These are phyloP conservation scores for Hypocryptadius cinnamomeus DNA, from an alignment of 2,113 vertebrate genomes.

Conservation along the genomic window DNA sequence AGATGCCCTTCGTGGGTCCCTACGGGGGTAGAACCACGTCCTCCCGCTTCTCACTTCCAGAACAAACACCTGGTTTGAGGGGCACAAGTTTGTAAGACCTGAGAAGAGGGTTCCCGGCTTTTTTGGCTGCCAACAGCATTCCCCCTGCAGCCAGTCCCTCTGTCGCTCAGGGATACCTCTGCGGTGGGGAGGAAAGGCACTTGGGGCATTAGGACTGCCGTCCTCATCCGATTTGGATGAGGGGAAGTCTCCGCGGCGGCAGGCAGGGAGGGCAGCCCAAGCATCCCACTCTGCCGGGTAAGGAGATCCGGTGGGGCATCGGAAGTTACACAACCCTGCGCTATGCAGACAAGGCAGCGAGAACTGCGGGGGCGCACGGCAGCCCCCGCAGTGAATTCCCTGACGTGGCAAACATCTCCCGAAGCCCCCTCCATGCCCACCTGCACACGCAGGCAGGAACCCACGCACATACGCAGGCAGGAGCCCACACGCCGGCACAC, in stretches of 20 bases:
- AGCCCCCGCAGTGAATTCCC: constrained; percentile 53
- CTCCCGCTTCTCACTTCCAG: not conserved
- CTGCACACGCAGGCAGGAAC: constrained; percentile 48
- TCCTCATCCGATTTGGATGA: not conserved
- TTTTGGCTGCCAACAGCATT: not conserved
- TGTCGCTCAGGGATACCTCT: rapidly evolving
- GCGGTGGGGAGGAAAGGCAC: not conserved
- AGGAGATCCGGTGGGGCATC: constrained; percentile 8
- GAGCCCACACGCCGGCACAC: constrained; percentile 6
- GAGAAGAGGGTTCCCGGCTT: rapidly evolving
- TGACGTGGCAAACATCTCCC: constrained; percentile 56
- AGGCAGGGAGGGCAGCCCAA: not conserved
- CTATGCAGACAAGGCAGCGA: constrained; percentile 9
- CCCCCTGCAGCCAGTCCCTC: not conserved
- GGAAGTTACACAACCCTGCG: constrained; percentile 44
- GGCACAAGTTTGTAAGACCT: not conserved
- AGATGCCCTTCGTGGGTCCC: not conserved
- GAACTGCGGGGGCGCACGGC: not conserved
- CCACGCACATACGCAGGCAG: constrained; percentile 56
- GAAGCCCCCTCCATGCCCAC: constrained; percentile 52
- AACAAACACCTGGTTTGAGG: not conserved
- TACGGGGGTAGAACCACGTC: rapidly evolving
- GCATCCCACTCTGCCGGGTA: not conserved
- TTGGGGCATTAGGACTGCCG: not conserved
- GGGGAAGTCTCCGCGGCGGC: not conserved